Evolutionary conservation across 2,113 vertebrate genomes (phyloP), one percentile per base, ranked within the genome.

Genomic region (Cynocephalus volans): DNA sequence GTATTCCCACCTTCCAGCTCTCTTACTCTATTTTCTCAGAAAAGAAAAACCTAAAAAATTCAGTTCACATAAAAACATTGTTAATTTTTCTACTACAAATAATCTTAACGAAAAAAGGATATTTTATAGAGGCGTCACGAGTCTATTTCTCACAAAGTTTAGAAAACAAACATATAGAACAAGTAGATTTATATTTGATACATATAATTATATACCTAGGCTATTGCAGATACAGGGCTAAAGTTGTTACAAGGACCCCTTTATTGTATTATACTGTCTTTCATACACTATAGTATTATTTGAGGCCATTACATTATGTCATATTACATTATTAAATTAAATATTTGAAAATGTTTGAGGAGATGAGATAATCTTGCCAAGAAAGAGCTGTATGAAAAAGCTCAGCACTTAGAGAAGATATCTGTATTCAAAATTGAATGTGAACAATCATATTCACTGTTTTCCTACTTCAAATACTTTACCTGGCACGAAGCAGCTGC

Each of bases 301-400:
- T 97, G 87, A 84, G 79, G 83, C 94, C 70, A 91, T 97, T 98
- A 79, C 90, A 94, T 98, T 96, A 98, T 73, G 24, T 95, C 96
- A 82, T 96, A 67, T 96, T 98, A 88, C 60, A 70, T 97, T 98
- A 90, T 98, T 91, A 97, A 98, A 97, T 95, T 54, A 95, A 98
- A 48, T 95, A 73, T 92, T 97, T 96, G 80, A 90, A 60, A 92
- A 92, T 96, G 64, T 97, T 98, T 90, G 92, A 96, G 64, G 54
- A 97, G 93, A 97, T 98, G 96, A 98, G 97, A 67, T 90, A 90
- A 97, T 86, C 82, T 98, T 95, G 90, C 96, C 83, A 98, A 98
- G 95, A 95, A 88, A 60, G 26, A 48, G 33, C 67, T 92, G 11
- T 95, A 91, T 89, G 65, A 81, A 95, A 98, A 98, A 97, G 92